Evolutionary conservation across 2,113 vertebrate genomes (phyloP).

Genomic region (Balaeniceps rex): DNA sequence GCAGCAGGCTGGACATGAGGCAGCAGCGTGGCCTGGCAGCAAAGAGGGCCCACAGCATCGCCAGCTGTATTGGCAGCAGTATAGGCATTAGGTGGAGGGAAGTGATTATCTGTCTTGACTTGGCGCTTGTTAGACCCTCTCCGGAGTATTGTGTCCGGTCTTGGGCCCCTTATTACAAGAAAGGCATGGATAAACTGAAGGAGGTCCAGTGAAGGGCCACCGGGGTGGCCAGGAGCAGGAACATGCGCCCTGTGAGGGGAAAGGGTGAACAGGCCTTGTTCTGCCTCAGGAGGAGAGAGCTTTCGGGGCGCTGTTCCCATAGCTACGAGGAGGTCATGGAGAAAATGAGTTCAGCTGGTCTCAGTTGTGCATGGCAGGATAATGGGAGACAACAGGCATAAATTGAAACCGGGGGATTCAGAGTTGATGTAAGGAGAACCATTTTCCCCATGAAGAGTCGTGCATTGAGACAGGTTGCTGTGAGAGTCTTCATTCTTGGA

Average conservation of each 20-base stretch:
- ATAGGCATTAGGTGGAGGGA: not conserved
- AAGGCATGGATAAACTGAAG: not conserved
- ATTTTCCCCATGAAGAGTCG: not conserved
- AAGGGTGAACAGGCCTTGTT: not conserved
- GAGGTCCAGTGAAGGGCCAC: not conserved
- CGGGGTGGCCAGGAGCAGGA: not conserved
- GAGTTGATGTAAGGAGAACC: not conserved
- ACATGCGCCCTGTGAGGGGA: not conserved
- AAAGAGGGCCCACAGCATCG: not conserved
- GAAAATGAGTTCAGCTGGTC: not conserved
- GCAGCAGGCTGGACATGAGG: not conserved
- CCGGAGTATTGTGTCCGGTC: accelerated
- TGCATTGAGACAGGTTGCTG: not conserved
- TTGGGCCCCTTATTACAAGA: not conserved
- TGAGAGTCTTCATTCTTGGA: not conserved
- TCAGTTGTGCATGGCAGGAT: not conserved
- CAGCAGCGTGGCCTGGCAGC: not conserved
- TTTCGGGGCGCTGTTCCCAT: not conserved
- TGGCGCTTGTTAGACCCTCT: not conserved
- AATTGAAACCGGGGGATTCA: not conserved
- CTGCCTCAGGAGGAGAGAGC: not conserved
- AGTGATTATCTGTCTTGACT: not conserved
- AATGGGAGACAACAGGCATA: not conserved
- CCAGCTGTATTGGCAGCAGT: not conserved
- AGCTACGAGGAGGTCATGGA: not conserved